Evolutionary conservation across 2,113 vertebrate species (phyloP).

Genomic region (Grus americana): DNA sequence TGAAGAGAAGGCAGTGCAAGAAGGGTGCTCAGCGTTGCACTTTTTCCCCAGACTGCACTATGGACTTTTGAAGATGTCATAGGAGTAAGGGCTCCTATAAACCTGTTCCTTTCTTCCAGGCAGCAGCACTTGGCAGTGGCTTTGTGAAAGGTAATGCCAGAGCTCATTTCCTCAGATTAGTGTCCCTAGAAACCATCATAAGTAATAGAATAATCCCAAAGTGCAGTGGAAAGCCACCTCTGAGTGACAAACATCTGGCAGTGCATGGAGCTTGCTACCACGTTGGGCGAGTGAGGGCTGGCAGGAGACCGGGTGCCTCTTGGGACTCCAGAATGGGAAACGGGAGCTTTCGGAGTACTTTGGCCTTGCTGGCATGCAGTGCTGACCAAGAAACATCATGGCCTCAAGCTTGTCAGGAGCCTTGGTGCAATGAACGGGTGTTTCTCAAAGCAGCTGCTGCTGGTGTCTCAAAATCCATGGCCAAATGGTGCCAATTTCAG

Average conservation of each 20-base stretch:
- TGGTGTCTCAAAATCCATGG: not conserved
- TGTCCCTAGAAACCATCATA: not conserved
- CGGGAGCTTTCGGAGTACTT: not conserved
- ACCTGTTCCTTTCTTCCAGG: not conserved
- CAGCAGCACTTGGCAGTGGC: not conserved
- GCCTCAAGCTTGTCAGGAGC: not conserved
- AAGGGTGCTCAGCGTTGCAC: not conserved
- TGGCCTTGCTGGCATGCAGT: too few species aligned
- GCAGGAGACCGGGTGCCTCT: not conserved
- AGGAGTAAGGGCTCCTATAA: not conserved
- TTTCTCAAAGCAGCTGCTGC: not conserved
- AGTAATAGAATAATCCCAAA: not conserved
- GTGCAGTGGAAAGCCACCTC: not conserved
- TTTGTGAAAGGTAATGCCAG: not conserved
- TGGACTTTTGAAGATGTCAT: not conserved
- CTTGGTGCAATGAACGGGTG: not conserved
- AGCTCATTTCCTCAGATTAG: not conserved
- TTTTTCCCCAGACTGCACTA: not conserved
- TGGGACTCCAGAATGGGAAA: not conserved
- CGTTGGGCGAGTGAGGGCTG: accelerated
- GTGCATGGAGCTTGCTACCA: not conserved
- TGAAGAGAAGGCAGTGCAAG: not conserved
- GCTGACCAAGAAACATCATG: not conserved
- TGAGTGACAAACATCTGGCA: not conserved
- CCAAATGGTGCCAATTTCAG: not conserved